phyloP scores from a whole-genome alignment of 2,113 vertebrate genomes.

The Otolemur garnettii region DNA sequence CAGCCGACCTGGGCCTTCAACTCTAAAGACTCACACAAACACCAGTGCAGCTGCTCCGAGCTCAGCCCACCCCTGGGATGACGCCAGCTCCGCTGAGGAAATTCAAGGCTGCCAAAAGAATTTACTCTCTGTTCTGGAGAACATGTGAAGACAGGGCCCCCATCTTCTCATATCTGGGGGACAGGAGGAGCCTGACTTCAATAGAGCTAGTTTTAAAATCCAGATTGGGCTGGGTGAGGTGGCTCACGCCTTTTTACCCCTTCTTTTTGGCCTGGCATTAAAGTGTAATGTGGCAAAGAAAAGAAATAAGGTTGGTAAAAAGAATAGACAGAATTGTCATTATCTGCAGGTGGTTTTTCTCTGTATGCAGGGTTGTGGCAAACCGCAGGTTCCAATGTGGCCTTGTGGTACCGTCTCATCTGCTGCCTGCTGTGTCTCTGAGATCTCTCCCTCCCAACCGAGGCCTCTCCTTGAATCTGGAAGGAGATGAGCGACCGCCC shows the following conservation, averaged over 20 bases:
- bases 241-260: neutral
- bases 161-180: neutral
- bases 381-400: neutral
- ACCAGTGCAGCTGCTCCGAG: neutral
- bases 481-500: neutral
- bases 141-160: fast-evolving
- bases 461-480: neutral
- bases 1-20: neutral
- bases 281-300: neutral
- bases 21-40: neutral
- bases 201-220: neutral
- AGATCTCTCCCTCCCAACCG: neutral
- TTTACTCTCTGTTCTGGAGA: neutral
- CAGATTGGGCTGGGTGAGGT: too few species aligned
- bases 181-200: neutral
- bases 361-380: neutral
- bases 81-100: neutral
- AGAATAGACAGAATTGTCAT: neutral
- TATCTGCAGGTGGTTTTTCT: neutral
- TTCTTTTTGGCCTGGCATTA: neutral
- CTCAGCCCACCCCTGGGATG: neutral
- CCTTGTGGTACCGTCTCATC: neutral
- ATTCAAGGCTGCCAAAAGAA: neutral
- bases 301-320: neutral
- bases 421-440: neutral